Conservation (phyloP, 1,140 invertebrate species). For the Heliconius hewitsoni region DNA sequence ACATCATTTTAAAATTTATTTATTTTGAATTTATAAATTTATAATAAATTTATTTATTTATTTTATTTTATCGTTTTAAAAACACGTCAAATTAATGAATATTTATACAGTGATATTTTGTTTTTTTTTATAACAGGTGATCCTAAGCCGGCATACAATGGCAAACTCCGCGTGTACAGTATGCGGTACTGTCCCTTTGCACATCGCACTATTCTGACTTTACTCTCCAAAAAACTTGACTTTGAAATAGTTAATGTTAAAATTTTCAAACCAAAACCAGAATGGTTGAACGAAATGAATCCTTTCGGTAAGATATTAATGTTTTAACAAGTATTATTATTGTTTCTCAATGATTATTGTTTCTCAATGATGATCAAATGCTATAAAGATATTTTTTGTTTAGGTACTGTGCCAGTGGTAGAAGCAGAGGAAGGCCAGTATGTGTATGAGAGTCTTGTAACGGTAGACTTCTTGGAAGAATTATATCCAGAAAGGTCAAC, state of each 20-base stretch:
- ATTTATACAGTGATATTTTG: neutral
- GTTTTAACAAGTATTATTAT: neutral
- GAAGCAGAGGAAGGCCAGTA: constrained; percentile 85
- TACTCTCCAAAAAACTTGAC: constrained; percentile 93
- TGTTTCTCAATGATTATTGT: neutral
- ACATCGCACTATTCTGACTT: constrained; percentile 90
- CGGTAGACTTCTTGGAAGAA: constrained; percentile 93
- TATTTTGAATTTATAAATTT: no score
- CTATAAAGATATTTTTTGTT: neutral
- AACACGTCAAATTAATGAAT: neutral
- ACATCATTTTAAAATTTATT: no score
- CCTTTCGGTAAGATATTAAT: constrained; percentile 80
- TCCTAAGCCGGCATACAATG: constrained; percentile 77
- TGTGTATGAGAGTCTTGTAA: constrained; percentile 90
- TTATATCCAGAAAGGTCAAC: constrained; percentile 86
- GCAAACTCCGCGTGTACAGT: constrained; percentile 83
- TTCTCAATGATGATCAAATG: neutral
- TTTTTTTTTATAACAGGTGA: constrained; percentile 52
- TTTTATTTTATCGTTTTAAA: neutral
- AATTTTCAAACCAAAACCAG: constrained; percentile 88
- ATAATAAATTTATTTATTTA: no score
- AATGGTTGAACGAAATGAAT: constrained; percentile 89
- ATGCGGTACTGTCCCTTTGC: constrained; percentile 94
- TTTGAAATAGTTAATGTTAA: constrained; percentile 93
- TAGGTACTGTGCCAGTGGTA: constrained; percentile 90